Percentiles rank a stretch among this genome's conserved stretches.
Conservation (phyloP, 1,140 invertebrate genomes). For the Diprion similis region DNA sequence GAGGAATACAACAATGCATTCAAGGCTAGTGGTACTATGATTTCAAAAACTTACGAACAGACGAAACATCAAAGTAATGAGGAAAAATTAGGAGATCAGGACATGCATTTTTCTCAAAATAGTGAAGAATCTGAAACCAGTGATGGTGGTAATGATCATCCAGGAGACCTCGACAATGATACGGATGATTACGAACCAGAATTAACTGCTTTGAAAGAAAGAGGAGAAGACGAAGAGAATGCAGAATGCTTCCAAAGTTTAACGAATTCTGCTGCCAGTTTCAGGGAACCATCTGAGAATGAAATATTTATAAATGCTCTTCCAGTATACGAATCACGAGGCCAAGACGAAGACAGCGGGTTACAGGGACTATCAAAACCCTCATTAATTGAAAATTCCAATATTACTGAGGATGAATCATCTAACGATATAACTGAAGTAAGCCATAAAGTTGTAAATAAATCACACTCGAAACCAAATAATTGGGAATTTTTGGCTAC, state of each 20-base stretch:
- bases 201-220: conserved; percentile 9
- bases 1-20: background rate
- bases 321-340: background rate
- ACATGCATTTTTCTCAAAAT: background rate
- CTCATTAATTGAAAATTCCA: conserved; percentile 1
- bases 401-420: conserved; percentile 11
- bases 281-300: background rate
- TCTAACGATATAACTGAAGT: background rate
- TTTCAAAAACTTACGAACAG: background rate
- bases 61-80: conserved; percentile 11
- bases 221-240: conserved; percentile 22
- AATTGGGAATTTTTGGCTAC: background rate
- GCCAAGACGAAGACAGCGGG: background rate
- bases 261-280: conserved; percentile 28
- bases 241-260: conserved; percentile 43
- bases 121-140: conserved; percentile 18
- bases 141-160: conserved; percentile 21
- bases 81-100: conserved; percentile 4
- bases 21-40: background rate
- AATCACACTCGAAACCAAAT: background rate
- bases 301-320: background rate
- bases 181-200: conserved; percentile 15
- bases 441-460: background rate
- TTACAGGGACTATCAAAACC: no score
- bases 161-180: conserved; percentile 3